Evolutionary conservation across 2,797 vertebrate species (phyloP), one percentile per base, ranked within the genome.

Genomic region (Rachycentron canadum): DNA sequence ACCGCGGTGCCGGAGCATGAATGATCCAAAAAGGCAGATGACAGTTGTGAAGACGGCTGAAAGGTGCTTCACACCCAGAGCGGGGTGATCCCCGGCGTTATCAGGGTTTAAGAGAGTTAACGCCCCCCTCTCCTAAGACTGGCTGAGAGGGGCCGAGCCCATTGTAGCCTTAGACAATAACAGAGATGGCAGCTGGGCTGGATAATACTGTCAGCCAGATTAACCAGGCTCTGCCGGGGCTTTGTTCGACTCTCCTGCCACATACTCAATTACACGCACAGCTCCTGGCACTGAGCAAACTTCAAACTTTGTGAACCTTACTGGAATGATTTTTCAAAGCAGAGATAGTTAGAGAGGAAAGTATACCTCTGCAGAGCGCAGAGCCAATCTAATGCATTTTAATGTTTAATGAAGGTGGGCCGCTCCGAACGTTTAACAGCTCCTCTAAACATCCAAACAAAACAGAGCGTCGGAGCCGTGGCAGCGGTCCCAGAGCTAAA

Each of bases 101-200:
- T 32, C 11, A 47, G 66, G 66, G 64, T 69, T 77, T 64, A 69
- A 21, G 57, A 17, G 60, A 1, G 69, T 57, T 43, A 28, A 58
- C 62, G 2, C 63, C 67, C 12, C 40, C 68, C 57, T 75, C 76
- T 76, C 32, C 12, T 53, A 63, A 68, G 76, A 78, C 60, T 30
- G 74, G 76, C 61, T 41, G 50, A 68, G 47, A 70, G 64, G 32
- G 47, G 41, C 57, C 59, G 7, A 60, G 73, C n/a, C 79, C 66
- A 64, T 64, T 82, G 61, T 19, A 34, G 62, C 57, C 41, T 25
- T 59, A 76, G 81, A 87, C 74, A 85, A 85, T 47, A 85, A 87
- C 79, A 74, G 83, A 87, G 78, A 87, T 79, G 83, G 88, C 90
- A 80, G 87, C 87, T 87, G 87, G 85, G 71, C 67, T 47, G 78